phyloP scores from a whole-genome alignment of 2,113 vertebrate genomes.

The Himantopus leucocephalus region DNA sequence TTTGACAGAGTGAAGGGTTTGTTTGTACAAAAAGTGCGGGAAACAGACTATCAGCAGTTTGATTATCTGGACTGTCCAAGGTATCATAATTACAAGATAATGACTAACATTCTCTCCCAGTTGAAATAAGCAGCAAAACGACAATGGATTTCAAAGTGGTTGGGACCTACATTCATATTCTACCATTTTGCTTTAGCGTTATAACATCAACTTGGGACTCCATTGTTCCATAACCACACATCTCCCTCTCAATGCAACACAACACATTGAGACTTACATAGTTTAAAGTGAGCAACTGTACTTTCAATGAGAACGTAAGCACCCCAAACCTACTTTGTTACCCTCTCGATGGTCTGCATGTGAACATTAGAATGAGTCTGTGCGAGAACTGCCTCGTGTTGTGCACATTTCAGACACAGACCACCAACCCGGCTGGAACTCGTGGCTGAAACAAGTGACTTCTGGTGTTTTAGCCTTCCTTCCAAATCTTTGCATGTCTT shows the following conservation, averaged over 20 bases:
- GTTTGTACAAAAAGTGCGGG: not conserved
- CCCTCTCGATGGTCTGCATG: conserved; percentile 83
- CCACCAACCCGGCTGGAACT: conserved; percentile 74
- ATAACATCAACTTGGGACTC: not conserved
- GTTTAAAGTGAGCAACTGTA: not conserved
- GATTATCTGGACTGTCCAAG: not conserved
- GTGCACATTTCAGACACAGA: conserved; percentile 88
- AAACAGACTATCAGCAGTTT: not conserved
- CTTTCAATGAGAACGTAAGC: not conserved
- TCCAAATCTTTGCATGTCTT: conserved; percentile 84
- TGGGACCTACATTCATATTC: not conserved
- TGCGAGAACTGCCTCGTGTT: conserved; percentile 86
- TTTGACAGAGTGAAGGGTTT: not conserved
- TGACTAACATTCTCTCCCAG: not conserved
- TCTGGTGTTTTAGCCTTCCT: conserved; percentile 78
- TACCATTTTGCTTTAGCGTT: not conserved
- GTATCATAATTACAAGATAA: not conserved
- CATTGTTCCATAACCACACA: not conserved
- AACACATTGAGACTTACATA: fast-evolving
- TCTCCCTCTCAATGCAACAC: not conserved
- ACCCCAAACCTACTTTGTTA: conserved; percentile 81
- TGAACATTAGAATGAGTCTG: conserved; percentile 84
- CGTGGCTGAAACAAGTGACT: conserved; percentile 66
- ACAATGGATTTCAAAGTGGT: not conserved
- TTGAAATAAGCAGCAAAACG: not conserved